Base-by-base conservation (phyloP, 2,888 invertebrate genomes). In the Ochropleura leucogaster region DNA sequence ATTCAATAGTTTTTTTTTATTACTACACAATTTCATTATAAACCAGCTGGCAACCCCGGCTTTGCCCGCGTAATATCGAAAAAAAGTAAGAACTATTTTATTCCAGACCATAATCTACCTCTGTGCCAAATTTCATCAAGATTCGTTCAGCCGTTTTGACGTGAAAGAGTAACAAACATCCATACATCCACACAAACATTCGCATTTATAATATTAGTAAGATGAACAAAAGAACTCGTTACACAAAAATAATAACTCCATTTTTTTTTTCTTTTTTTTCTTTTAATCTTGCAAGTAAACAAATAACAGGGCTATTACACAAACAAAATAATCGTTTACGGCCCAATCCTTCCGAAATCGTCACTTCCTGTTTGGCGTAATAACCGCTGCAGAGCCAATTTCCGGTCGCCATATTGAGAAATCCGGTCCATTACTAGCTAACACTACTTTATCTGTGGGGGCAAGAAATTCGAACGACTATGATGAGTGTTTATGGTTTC, bases 381-480 rank as follows among this genome's bases (percentile, higher is more conserved):
- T 83, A 86, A 72, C 69, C 68, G 65, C 72, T 74, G 77, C 77
- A 80, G 76, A 83, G 72, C 77, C 85, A 88, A 89, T 89, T 88
- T 89, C 87, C 89, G 78, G 72, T 18, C 18, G 78, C 73, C 79
- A 84, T 87, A 82, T 87, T 85, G 84, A 85, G 87, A 80, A 85
- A 78, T 80, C 84, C 82, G 85, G 79, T 62, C 82, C 67, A 81
- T 84, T 85, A 75, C 68, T 53, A 64, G 57, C 57, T 72, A 68
- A 64, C 42, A 49, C 65, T 74, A 68, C 68, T 84, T 84, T 84
- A 67, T 84, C 77, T 69, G 51, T 67, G 64, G 42, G 57, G 68
- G 18, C 60, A 63, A 76, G 65, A 69, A 84, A 81, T 70, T 79
- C 20, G 30, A 55, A 20, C 30, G n/a, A 10, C 51, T 66, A 47